Conservation (phyloP, 2,888 invertebrate species). For the Galeruca laticollis region DNA sequence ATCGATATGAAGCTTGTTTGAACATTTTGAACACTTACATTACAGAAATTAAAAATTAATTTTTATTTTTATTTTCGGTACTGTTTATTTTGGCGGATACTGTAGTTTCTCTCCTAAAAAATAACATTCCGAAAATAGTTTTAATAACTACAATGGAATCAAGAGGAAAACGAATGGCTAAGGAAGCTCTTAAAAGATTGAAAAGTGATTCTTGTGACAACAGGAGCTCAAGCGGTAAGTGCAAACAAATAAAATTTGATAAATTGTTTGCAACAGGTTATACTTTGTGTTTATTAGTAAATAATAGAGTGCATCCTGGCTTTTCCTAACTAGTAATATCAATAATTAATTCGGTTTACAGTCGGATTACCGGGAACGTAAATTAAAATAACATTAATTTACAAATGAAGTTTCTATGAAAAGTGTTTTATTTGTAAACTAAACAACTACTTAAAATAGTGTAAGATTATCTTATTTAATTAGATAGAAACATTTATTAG, state of each 20-base stretch:
- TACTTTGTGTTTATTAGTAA: constrained; percentile 1
- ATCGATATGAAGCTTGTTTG: no score
- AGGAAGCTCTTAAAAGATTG: no score
- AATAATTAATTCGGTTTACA: neutral
- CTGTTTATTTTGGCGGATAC: no score
- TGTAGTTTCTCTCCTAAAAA: neutral
- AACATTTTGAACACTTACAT: no score
- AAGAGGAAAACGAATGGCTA: no score
- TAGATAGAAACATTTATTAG: constrained; percentile 2
- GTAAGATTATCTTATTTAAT: constrained; percentile 3
- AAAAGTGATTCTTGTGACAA: no score
- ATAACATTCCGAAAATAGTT: neutral
- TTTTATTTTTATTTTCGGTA: no score
- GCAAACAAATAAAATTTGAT: no score
- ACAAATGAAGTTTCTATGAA: neutral
- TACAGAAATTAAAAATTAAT: no score
- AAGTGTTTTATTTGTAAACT: neutral
- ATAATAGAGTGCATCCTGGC: neutral
- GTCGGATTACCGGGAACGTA: neutral
- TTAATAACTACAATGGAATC: no score
- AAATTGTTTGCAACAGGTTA: neutral
- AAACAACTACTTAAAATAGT: constrained; percentile 2
- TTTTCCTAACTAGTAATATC: neutral
- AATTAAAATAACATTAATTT: constrained; percentile 2
- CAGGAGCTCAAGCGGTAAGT: no score